Evolutionary conservation across 2,888 invertebrate genomes (phyloP), one percentile per base, ranked within the genome.

Genomic region (Scrobipalpa costella): DNA sequence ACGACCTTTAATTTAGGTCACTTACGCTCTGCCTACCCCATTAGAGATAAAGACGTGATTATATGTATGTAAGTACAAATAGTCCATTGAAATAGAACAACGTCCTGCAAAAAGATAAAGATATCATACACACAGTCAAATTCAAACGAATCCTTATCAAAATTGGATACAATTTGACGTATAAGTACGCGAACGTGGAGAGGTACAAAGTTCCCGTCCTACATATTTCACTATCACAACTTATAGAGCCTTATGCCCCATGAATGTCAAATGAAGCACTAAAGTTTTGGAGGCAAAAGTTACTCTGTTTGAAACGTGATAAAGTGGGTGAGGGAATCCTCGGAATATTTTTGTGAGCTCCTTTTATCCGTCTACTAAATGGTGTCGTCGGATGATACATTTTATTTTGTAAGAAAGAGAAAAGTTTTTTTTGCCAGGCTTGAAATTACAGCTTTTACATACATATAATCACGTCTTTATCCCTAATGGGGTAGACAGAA

Each of bases 261-360:
- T 63, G 65, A 63, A 66, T 63, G 61, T 63, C 65, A 66, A 66
- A 66, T 66, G 65, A 63, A 61, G 63, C 57, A 61, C 61, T 17
- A 63, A 64, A 66, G 61, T 63, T 66, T 61, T 52, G 13, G 63
- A 55, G 61, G 44, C 17, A 50, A 63, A 63, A 50, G 61, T 63
- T 63, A 66, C 65, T 63, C 63, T 15, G 60, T 65, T 62, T 52
- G 60, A 33, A 57, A 61, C 44, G 61, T 63, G 65, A 66, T 66
- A 66, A 66, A 66, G 65, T 52, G 21, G 27, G 50, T 63, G 57
- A 44, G 40, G 52, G 63, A 66, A 58, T 63, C 63, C 55, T 49
- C 47, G 58, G 64, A 57, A 64, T 64, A 64, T 64, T 59, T 59
- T 63, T 50, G 50, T 65, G 27, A 40, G 47, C 60, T 62, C 17